Evolutionary conservation across 2,888 invertebrate genomes (phyloP), one percentile per base, ranked within the genome.

Genomic region (Plebejus anna): DNA sequence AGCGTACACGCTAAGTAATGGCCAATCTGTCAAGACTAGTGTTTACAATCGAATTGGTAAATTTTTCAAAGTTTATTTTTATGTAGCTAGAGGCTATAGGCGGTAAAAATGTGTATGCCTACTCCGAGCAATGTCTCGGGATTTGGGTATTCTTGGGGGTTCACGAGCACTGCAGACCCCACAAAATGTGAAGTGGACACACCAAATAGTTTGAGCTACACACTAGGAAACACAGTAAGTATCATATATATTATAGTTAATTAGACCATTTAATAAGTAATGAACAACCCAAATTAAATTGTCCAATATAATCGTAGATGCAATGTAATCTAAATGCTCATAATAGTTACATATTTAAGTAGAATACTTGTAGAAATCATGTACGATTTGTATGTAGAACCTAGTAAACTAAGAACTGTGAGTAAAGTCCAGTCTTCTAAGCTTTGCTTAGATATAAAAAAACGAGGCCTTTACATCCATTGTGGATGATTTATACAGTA

Each of bases 141-240:
- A 79, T 94, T 94, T 85, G 94, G 94, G 76, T 94, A 94, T 83
- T 90, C 94, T 79, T 94, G 94, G 94, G 93, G 93, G 80, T 94
- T 94, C 83, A 91, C 94, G 79, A 92, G 92, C 79, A 86, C 93
- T 22, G 92, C 93, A 70, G 94, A 94, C 80, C 92, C 93, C 79
- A 91, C 92, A 76, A 94, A 94, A 83, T 89, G 88, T 80, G 94
- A 94, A 83, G 94, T 94, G 84, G 94, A 94, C 78, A 90, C 93
- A 77, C 92, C 94, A 3, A 93, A 91, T 82, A 93, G 94, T 80
- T 85, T 94, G 82, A 94, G 93, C 83, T 94, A 94, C 81, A 94
- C 94, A 75, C 84, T 94, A 77, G 94, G 94, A 78, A 94, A 90
- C 81, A 91, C 94, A 84, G 94, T 94, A 86, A 89, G 91, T 80